These are phyloP conservation scores for Cepphus grylle DNA, from an alignment of 2,113 vertebrate genomes.

Conservation along the genomic window DNA sequence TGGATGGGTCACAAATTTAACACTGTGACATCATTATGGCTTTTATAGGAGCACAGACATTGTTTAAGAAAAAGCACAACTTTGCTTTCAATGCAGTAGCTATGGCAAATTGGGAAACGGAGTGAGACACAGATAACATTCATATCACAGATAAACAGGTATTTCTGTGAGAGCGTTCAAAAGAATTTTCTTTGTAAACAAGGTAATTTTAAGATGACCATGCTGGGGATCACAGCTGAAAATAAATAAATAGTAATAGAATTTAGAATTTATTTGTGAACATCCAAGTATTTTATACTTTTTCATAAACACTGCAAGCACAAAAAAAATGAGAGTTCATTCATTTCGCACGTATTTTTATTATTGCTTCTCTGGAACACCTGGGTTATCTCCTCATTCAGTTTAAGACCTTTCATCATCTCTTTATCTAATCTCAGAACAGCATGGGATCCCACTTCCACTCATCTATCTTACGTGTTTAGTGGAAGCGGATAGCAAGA, in stretches of 20 bases:
- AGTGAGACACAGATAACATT: not conserved
- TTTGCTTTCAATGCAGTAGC: not conserved
- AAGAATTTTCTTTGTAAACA: conserved; percentile 9
- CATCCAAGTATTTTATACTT: not conserved
- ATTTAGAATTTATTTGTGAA: conserved; percentile 10
- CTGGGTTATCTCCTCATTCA: conserved; percentile 13
- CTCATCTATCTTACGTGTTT: not conserved
- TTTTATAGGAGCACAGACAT: not conserved
- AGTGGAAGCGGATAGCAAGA: conserved; percentile 5
- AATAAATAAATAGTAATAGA: not conserved
- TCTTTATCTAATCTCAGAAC: conserved; percentile 45
- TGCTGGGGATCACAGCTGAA: not conserved
- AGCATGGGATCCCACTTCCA: not conserved
- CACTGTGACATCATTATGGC: not conserved
- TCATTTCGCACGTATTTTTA: conserved; percentile 14
- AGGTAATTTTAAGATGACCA: not conserved
- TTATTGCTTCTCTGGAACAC: conserved; percentile 21
- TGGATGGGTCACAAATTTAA: not conserved
- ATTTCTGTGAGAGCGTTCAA: not conserved
- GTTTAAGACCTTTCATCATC: conserved; percentile 31
- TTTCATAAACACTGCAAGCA: not conserved
- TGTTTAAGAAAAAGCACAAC: not conserved
- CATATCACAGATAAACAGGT: not conserved
- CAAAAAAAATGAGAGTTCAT: conserved; percentile 5
- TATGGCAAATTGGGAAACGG: not conserved